phyloP scores from a whole-genome alignment of 2,888 invertebrate species.

The Halictus ligatus region DNA sequence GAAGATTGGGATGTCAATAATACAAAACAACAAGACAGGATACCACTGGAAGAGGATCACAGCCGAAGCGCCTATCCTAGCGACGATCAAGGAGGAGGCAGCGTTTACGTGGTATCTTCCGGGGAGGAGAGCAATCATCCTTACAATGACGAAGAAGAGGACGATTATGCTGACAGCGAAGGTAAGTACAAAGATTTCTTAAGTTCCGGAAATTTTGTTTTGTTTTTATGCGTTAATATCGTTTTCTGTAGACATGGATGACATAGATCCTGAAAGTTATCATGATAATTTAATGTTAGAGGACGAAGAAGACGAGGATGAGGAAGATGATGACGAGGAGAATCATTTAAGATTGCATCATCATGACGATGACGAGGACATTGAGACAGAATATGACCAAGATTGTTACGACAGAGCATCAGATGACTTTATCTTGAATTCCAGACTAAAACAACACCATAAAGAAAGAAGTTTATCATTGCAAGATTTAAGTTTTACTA shows the following conservation, averaged over 20 bases:
- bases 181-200: slow-evolving; percentile 50
- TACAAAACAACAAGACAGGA: slow-evolving; percentile 34
- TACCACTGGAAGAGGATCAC: slow-evolving; percentile 53
- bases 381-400: slow-evolving; percentile 72
- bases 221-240: neutral
- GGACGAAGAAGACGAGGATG: slow-evolving; percentile 68
- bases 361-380: slow-evolving; percentile 67
- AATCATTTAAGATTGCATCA: slow-evolving; percentile 40
- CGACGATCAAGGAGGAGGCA: slow-evolving; percentile 73
- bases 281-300: slow-evolving; percentile 52
- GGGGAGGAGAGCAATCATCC: slow-evolving; percentile 71
- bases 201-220: neutral
- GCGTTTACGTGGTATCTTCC: slow-evolving; percentile 75
- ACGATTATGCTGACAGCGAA: slow-evolving; percentile 65
- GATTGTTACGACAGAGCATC: slow-evolving; percentile 77
- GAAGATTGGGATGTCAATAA: slow-evolving; percentile 66
- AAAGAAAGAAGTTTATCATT: slow-evolving; percentile 79
- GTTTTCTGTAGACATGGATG: slow-evolving; percentile 54
- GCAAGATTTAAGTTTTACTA: slow-evolving; percentile 76
- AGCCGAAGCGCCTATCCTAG: slow-evolving; percentile 68
- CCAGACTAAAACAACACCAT: slow-evolving; percentile 53
- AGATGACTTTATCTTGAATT: slow-evolving; percentile 73
- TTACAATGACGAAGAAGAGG: slow-evolving; percentile 68
- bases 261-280: slow-evolving; percentile 61
- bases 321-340: slow-evolving; percentile 68